Percentiles rank a stretch among this genome's conserved stretches.
Evolutionary conservation across 2,113 vertebrate species (phyloP).

Genomic region (Erythrolamprus reginae): DNA sequence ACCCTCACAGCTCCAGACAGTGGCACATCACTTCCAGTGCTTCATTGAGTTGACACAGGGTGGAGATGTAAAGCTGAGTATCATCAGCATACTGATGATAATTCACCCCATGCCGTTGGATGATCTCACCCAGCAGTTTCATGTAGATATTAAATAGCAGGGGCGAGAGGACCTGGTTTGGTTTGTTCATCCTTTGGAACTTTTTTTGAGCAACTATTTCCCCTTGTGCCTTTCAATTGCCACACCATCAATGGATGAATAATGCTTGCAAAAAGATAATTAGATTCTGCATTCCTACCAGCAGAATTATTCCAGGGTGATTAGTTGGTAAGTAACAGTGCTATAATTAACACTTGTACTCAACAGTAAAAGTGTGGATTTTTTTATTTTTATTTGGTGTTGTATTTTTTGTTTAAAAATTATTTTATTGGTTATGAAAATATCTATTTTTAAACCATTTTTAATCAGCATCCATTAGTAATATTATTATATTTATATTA

Average conservation of each 20-base stretch:
- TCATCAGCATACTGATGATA: too few relatives aligned
- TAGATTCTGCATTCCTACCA: neutral
- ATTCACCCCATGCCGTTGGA: too few relatives aligned
- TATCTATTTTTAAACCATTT: neutral
- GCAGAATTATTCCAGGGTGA: neutral
- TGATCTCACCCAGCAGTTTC: too few relatives aligned
- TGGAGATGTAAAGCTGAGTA: too few relatives aligned
- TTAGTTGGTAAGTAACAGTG: neutral
- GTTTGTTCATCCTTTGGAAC: neutral
- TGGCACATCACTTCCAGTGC: too few relatives aligned
- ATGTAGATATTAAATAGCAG: too few relatives aligned
- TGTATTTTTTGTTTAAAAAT: neutral
- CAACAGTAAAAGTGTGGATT: neutral
- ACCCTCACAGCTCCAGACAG: too few relatives aligned
- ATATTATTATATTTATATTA: neutral
- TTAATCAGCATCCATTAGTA: neutral
- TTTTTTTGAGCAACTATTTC: neutral
- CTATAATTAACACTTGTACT: neutral
- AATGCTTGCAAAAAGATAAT: neutral
- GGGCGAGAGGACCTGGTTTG: too few relatives aligned
- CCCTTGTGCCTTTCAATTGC: neutral
- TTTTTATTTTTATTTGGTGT: neutral
- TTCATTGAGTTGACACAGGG: too few relatives aligned
- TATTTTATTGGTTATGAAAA: neutral
- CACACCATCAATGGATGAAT: neutral